Conservation (phyloP, 2,888 invertebrate genomes). For the Callosobruchus maculatus region DNA sequence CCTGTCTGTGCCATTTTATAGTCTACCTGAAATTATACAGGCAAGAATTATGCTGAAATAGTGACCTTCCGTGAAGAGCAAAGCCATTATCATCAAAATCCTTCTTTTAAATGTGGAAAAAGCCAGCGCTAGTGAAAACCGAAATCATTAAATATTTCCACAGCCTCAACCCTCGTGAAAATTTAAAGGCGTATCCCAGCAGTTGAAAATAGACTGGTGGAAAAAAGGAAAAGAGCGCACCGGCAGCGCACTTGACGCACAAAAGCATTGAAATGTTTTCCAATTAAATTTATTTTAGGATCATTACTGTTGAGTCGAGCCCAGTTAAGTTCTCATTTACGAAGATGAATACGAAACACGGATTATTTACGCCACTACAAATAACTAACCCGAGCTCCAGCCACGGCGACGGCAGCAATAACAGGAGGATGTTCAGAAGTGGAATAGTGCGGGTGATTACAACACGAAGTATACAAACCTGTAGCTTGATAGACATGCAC, state of each 20-base stretch:
- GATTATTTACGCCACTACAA: constrained; percentile 37
- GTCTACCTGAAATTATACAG: no score
- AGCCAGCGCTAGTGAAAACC: constrained; percentile 4
- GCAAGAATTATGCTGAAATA: no score
- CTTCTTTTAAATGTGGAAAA: not conserved
- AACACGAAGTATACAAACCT: not conserved
- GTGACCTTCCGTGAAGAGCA: no score
- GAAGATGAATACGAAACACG: constrained; percentile 30
- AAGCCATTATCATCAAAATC: no score
- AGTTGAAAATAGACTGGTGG: constrained; percentile 1
- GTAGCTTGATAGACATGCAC: not conserved
- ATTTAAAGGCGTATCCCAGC: constrained; percentile 20
- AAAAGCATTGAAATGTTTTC: constrained; percentile 34
- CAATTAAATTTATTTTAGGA: constrained; percentile 40
- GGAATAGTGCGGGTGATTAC: constrained; percentile 5
- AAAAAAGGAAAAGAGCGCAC: constrained; percentile 18
- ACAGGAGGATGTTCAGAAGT: not conserved
- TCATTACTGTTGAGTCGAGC: constrained; percentile 36
- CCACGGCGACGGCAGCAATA: not conserved
- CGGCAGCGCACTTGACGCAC: constrained; percentile 21
- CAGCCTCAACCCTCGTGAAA: constrained; percentile 19
- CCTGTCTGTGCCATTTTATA: no score
- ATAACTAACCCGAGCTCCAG: constrained; percentile 29
- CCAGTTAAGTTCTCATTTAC: constrained; percentile 36
- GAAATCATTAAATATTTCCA: constrained; percentile 22